A percentile compares a stretch with the other conserved stretches of the same genome.
Conservation (phyloP, 2,888 invertebrate species). For the Teinopalpus imperialis region DNA sequence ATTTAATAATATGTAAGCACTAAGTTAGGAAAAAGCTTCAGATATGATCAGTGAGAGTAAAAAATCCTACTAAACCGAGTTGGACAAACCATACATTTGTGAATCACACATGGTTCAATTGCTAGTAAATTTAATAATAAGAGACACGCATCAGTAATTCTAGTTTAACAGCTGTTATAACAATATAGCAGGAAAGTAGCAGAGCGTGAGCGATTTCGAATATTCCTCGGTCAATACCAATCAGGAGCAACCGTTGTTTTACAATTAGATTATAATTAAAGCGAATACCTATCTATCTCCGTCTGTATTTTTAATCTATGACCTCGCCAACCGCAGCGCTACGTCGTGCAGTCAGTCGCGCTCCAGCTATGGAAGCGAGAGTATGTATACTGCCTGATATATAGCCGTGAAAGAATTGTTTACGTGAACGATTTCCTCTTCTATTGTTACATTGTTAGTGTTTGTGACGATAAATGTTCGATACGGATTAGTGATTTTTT, state of each 20-base stretch:
- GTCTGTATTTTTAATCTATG: slow-evolving; percentile 33
- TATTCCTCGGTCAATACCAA: slow-evolving; percentile 2
- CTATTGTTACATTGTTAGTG: slow-evolving; percentile 34
- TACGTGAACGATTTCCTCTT: slow-evolving; percentile 49
- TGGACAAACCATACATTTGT: no score
- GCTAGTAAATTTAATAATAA: no score
- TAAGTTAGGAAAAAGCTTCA: no score
- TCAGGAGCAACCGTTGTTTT: slow-evolving; percentile 2
- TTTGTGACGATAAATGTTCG: slow-evolving; percentile 24
- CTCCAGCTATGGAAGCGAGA: slow-evolving; percentile 45
- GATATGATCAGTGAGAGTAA: no score
- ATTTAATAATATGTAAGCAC: no score
- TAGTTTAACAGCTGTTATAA: no score
- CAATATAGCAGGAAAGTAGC: not conserved
- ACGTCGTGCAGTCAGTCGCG: slow-evolving; percentile 42
- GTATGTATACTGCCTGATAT: slow-evolving; percentile 33
- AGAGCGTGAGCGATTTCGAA: not conserved
- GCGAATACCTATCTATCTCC: slow-evolving; percentile 23
- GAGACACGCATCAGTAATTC: no score
- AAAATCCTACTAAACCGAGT: no score
- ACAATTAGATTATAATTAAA: slow-evolving; percentile 27
- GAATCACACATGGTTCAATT: no score
- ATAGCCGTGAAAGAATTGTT: slow-evolving; percentile 40
- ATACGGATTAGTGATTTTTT: slow-evolving; percentile 38
- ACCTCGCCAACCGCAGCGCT: slow-evolving; percentile 33